phyloP scores from a whole-genome alignment of 2,888 invertebrate species.

The Chirona hameri region DNA sequence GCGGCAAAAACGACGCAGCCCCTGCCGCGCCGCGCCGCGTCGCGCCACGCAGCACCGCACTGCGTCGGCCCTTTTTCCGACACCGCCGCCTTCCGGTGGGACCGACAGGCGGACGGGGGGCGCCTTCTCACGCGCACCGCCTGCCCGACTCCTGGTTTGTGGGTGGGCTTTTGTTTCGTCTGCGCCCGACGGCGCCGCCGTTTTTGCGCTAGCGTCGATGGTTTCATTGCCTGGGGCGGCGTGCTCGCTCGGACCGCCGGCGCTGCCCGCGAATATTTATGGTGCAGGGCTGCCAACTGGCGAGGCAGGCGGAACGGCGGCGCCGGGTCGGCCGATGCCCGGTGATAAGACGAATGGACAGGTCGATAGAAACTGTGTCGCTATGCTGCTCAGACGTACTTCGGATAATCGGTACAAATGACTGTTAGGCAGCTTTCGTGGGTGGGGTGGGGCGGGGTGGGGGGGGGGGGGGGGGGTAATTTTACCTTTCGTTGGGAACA shows the following conservation, averaged over 20 bases:
- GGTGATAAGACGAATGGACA: too few relatives aligned
- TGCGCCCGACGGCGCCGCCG: not conserved
- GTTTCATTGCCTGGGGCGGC: not conserved
- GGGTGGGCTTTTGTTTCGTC: conserved; percentile 27
- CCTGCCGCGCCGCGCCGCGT: not conserved
- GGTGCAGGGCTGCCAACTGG: too few relatives aligned
- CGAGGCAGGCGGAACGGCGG: not conserved
- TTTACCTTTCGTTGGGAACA: too few relatives aligned
- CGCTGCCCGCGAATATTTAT: not conserved
- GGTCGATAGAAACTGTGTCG: too few relatives aligned
- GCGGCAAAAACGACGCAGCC: not conserved
- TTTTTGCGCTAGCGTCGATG: not conserved
- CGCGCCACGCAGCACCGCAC: not conserved
- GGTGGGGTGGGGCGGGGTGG: too few relatives aligned
- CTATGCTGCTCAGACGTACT: too few relatives aligned
- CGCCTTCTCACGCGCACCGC: not conserved
- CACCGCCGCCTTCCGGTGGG: not conserved
- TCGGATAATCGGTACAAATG: too few relatives aligned
- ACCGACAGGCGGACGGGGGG: not conserved
- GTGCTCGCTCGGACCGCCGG: not conserved
- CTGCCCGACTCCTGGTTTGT: not conserved
- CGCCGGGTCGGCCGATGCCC: not conserved
- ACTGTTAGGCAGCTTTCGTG: too few relatives aligned
- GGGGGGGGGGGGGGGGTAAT: too few relatives aligned
- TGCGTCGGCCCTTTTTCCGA: not conserved